phyloP scores from a whole-genome alignment of 2,797 vertebrate genomes.

The Lerista edwardsae region DNA sequence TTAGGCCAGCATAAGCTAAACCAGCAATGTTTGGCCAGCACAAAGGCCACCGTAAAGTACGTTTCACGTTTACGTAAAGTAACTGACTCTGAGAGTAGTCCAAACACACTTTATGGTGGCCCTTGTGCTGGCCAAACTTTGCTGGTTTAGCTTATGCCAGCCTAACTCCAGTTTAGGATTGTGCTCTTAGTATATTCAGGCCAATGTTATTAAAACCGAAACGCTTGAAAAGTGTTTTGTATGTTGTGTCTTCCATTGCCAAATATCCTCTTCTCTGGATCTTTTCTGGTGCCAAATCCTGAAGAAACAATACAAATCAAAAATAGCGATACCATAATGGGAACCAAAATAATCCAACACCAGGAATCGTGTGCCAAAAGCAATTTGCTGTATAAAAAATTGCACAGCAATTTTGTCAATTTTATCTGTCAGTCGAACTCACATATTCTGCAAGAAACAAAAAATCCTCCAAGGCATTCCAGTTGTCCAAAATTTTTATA shows the following conservation, averaged over 20 bases:
- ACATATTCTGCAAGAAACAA: background rate
- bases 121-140: no score
- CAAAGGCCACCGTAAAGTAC: no score
- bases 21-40: no score
- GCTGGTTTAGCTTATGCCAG: no score
- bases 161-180: no score
- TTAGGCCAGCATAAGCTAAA: no score
- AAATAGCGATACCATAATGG: background rate
- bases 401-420: background rate
- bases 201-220: background rate
- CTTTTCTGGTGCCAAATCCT: slow-evolving; percentile 5
- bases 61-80: no score
- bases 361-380: background rate
- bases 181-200: background rate
- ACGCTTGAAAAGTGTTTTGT: background rate
- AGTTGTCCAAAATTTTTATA: background rate
- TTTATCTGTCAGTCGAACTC: background rate
- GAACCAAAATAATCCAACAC: slow-evolving; percentile 12
- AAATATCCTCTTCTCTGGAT: background rate
- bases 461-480: no score
- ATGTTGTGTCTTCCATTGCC: background rate
- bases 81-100: no score
- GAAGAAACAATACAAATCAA: background rate
- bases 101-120: no score
- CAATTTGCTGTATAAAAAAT: slow-evolving; percentile 5